Evolutionary conservation across 1,140 invertebrate genomes (phyloP), one percentile per base, ranked within the genome.

Genomic region (Drosophila littoralis): DNA sequence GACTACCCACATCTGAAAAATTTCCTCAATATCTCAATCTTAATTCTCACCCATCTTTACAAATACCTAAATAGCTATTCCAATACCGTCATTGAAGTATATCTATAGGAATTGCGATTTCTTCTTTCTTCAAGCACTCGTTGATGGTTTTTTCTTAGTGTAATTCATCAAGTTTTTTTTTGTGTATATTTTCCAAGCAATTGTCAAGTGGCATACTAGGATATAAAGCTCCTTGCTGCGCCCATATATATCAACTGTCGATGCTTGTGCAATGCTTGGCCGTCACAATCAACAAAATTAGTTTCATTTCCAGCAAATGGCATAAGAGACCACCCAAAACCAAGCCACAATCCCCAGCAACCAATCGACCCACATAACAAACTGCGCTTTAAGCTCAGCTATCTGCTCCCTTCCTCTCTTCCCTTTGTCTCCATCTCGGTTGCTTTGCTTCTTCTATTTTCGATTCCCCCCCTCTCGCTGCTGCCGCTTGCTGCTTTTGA

Each of bases 251-350:
- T 85, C 82, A 81, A 72, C 67, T 72, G 83, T 86, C 83, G 66
- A 81, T 76, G 82, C 81, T 60, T 79, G 28, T 69, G 66, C 82
- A 79, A 77, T 72, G 81, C 81, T 67, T 42, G 43, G 48, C n/a
- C 50, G 36, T 40, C 65, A 86, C 83, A 86, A 86, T 86, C 83
- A 86, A 88, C 79, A 88, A 83, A 86, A 86, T 86, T 86, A 86
- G 83, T 86, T 86, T 86, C 83, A 86, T 88, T 86, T 88, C 43
- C 58, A 86, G 43, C 83, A 86, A 88, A 86, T 83, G 83, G 83
- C 83, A 88, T 77, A 43, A 51, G 45, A 65, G 61, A 46, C 61
- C 64, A 4, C n/a, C 58, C 67, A 13, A 28, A 28, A 28, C 9
- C 63, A 32, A 57, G 13, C 13, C 17, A 33, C 17, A 15, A 48